Evolutionary conservation across 2,888 invertebrate genomes (phyloP), one percentile per base, ranked within the genome.

Genomic region (Sceliomorpha sp.): DNA sequence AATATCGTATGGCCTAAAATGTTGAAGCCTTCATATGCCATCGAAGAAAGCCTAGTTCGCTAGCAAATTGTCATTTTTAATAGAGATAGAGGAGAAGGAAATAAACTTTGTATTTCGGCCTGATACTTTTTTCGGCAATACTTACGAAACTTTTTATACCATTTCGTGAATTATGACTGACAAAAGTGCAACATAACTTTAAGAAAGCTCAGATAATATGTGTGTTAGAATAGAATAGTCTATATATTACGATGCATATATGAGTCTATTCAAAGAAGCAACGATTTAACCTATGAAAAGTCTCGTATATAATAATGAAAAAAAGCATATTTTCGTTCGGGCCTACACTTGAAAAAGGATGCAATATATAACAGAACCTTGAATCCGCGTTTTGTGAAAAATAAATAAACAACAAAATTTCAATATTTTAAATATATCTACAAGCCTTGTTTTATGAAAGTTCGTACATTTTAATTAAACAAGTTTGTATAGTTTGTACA

Each of bases 401-500:
- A 20, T n/a, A 7, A 31, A 15, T 12, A 36, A 51, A 36, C 12
- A 39, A 34, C 37, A 63, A 9, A 27, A 60, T 68, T 68, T 44
- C 6, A 44, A 56, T 56, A 68, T n/a, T n/a, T n/a, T n/a, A n/a
- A n/a, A n/a, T n/a, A n/a, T n/a, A n/a, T n/a, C n/a, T n/a, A n/a
- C n/a, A n/a, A n/a, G n/a, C n/a, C n/a, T n/a, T n/a, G n/a, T n/a
- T 68, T 62, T 68, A 60, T 60, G 40, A 53, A 50, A 2, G 40
- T 59, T 48, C 29, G 59, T 67, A 56, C 48, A 55, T 10, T 60
- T 68, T 62, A 48, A 45, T 20, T 17, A 66, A 8, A 31, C 34
- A 32, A 26, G 55, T 68, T 62, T 68, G 56, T 68, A 68, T 51
- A 9, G 55, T 45, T 56, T 56, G 40, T 37, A 62, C 62, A 44